Percentiles rank a stretch among this genome's conserved stretches.
Conservation (phyloP, 2,888 invertebrate genomes). For the Malthinus seriepunctatus region DNA sequence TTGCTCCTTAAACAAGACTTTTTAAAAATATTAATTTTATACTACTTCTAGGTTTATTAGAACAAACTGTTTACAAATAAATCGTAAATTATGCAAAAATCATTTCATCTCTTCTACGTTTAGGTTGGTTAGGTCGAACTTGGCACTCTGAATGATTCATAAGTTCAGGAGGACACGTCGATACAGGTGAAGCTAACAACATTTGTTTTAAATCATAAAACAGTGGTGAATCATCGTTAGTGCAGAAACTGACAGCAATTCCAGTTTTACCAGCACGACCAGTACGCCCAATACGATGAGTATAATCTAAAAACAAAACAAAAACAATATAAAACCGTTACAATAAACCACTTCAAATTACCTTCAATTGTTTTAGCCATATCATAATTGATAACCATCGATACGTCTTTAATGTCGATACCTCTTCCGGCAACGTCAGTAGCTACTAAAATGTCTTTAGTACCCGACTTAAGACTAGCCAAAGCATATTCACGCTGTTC, state of each 20-base stretch:
- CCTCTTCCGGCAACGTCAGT: constrained; percentile 99
- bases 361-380: constrained; percentile 99
- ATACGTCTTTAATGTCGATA: constrained; percentile 99
- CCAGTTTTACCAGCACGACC: constrained; percentile 99
- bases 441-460: constrained; percentile 97
- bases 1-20: too few relatives aligned
- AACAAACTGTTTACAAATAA: background rate
- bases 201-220: constrained; percentile 98
- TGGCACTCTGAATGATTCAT: constrained; percentile 99
- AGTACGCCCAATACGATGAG: constrained; percentile 98
- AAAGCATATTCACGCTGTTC: constrained; percentile 98
- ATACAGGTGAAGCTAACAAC: constrained; percentile 85
- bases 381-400: constrained; percentile 98
- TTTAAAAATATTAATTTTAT: too few relatives aligned
- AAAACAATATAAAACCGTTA: too few relatives aligned
- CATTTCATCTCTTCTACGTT: constrained; percentile 91
- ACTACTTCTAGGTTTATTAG: too few relatives aligned
- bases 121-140: constrained; percentile 94
- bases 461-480: constrained; percentile 92
- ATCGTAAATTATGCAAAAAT: constrained; percentile 77
- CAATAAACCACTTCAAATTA: constrained; percentile 39
- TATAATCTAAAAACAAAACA: constrained; percentile 69
- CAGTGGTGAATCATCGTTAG: constrained; percentile 92
- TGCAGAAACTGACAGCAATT: constrained; percentile 93
- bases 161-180: constrained; percentile 93